These are phyloP conservation scores for Chrysina gloriosa DNA, from an alignment of 2,888 invertebrate genomes.

Conservation along the genomic window DNA sequence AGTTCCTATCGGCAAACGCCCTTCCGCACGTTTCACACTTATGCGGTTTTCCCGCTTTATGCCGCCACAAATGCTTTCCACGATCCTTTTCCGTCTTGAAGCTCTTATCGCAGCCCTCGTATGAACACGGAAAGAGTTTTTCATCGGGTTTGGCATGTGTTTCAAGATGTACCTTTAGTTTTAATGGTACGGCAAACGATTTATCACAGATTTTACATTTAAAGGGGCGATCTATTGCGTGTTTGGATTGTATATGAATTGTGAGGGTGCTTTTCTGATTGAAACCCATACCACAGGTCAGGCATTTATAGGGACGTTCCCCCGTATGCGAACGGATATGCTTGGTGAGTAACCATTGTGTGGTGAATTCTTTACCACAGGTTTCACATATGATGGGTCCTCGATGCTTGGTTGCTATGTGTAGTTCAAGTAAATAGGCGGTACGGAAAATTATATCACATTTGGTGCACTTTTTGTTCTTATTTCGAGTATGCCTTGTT, in stretches of 20 bases:
- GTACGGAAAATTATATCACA: background rate
- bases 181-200: constrained; percentile 4
- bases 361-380: background rate
- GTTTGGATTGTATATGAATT: background rate
- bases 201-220: constrained; percentile 10
- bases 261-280: constrained; percentile 12
- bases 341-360: background rate
- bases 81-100: background rate
- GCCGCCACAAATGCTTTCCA: background rate
- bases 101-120: constrained; percentile 7
- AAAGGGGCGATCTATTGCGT: constrained; percentile 8
- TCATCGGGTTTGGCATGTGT: background rate
- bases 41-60: background rate
- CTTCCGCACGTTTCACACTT: constrained; percentile 14
- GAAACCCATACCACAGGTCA: constrained; percentile 18
- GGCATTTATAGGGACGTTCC: constrained; percentile 28
- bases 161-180: background rate
- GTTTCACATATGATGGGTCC: background rate
- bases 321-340: constrained; percentile 24
- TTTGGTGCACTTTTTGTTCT: background rate
- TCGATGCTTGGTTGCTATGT: background rate
- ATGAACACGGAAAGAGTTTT: constrained; percentile 13
- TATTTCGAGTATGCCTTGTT: background rate
- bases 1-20: background rate
- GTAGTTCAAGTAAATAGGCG: background rate